Base-by-base conservation (phyloP, 2,113 vertebrate species). In the Blennius ocellaris region DNA sequence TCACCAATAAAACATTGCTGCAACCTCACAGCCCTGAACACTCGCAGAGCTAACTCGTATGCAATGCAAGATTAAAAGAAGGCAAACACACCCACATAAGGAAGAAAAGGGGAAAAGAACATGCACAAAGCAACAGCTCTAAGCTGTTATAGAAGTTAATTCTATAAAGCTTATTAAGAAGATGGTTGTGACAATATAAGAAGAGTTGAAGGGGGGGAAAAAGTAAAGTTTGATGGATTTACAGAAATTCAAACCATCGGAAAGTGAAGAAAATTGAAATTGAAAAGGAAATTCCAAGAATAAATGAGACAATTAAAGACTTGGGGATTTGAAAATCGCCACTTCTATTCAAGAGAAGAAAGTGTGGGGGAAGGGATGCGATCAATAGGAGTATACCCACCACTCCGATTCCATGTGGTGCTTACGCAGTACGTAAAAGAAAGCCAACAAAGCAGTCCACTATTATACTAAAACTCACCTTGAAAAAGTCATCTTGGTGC, bases 1-100 rank as follows among this genome's bases (percentile, higher is more conserved):
- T 93, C 89, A 95, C 89, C 94, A 94, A 91, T 95, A 95, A 95
- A 94, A 94, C 90, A 95, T 76, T 93, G 94, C 93, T 92, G 90
- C 89, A 92, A 91, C 91, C 88, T 88, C 89, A 93, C 91, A 76
- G 90, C 85, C 80, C 88, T 80, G 85, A 73, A 90, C 80, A 92
- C 91, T 70, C 56, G 78, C 75, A 87, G 91, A 91, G 56, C 87
- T 84, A 88, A 90, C 68, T 90, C 72, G 79, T 90, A 93, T 77
- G 86, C 78, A 73, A 87, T 80, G 63, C 10, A 21, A 73, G 87
- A 80, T 56, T 7, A 30, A 81, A 21, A 44, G 4, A 16, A 11
- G 57, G 30, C 47, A 72, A 54, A 71, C 56, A 74, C 16, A 86
- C 6, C 58, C 5, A 68, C 14, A 6, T 12, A 41, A 59, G 37